phyloP scores from a whole-genome alignment of 2,888 invertebrate genomes.

The Candidula unifasciata region DNA sequence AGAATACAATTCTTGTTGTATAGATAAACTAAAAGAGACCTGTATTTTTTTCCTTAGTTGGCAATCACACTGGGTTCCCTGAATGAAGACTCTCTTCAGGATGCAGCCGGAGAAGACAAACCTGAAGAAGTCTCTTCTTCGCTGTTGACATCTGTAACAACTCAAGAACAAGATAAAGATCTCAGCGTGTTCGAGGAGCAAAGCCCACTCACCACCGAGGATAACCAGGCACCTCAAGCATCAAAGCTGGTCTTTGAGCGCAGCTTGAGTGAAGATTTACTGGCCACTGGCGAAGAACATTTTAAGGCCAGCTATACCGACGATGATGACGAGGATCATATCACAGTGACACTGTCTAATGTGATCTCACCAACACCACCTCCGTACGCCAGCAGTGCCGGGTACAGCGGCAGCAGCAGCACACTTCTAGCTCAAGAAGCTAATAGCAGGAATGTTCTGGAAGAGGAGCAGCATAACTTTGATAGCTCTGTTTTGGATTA shows the following conservation, averaged over 20 bases:
- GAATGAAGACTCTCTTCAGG: constrained; percentile 30
- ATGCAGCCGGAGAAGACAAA: constrained; percentile 7
- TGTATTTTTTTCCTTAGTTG: constrained; percentile 34
- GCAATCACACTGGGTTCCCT: constrained; percentile 42
- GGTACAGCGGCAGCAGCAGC: background rate
- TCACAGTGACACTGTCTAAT: constrained; percentile 49
- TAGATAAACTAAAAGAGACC: too few species aligned
- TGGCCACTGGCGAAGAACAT: constrained; percentile 42
- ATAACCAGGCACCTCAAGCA: background rate
- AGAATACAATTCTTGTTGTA: too few species aligned
- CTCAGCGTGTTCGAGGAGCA: background rate
- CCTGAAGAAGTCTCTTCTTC: background rate
- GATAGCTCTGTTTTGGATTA: constrained; percentile 29
- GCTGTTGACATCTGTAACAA: background rate
- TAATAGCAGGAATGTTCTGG: background rate
- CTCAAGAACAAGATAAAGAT: constrained; percentile 9
- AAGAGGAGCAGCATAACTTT: constrained; percentile 22
- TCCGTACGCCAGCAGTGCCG: constrained; percentile 27
- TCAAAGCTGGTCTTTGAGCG: constrained; percentile 15
- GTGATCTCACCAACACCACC: constrained; percentile 1
- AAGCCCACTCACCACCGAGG: background rate
- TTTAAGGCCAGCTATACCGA: constrained; percentile 51
- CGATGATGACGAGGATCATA: constrained; percentile 48
- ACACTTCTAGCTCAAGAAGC: constrained; percentile 13
- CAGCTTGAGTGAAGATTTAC: constrained; percentile 49